Evolutionary conservation across 2,113 vertebrate species (phyloP).

Genomic region (Cygnus atratus): DNA sequence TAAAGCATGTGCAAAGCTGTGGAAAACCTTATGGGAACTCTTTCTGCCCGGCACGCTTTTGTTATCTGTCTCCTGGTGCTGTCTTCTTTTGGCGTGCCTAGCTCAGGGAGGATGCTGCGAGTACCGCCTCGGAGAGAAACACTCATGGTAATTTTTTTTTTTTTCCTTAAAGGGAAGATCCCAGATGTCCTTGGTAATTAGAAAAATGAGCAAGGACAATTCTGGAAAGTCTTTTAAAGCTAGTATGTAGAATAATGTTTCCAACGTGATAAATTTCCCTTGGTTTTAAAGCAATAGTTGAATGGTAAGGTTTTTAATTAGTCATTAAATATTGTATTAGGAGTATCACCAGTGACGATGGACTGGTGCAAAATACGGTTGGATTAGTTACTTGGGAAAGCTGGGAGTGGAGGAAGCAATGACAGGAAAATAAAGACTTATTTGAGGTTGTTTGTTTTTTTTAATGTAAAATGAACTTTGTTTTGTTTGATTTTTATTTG

Average conservation of each 20-base stretch:
- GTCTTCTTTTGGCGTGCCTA: neutral
- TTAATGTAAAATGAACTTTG: neutral
- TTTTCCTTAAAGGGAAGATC: slow-evolving; percentile 20
- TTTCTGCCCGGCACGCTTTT: neutral
- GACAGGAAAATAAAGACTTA: neutral
- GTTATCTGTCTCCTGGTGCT: neutral
- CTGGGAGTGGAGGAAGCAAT: neutral
- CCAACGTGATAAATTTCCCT: slow-evolving; percentile 51
- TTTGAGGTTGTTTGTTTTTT: neutral
- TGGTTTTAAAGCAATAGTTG: slow-evolving; percentile 59
- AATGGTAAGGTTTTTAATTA: slow-evolving; percentile 62
- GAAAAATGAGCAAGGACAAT: slow-evolving; percentile 59
- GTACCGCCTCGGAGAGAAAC: neutral
- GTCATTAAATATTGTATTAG: slow-evolving; percentile 50
- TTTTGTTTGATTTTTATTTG: neutral
- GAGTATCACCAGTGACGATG: slow-evolving; percentile 26
- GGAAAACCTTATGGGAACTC: slow-evolving; percentile 3
- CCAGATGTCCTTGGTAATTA: slow-evolving; percentile 64
- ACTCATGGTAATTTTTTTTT: neutral
- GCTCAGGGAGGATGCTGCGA: neutral
- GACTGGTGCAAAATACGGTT: neutral
- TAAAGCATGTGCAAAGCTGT: neutral
- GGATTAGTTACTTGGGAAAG: neutral
- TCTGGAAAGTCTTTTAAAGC: slow-evolving; percentile 53
- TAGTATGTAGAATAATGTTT: slow-evolving; percentile 1